Evolutionary conservation across 2,888 invertebrate genomes (phyloP).

Genomic region (Graphium colonna): DNA sequence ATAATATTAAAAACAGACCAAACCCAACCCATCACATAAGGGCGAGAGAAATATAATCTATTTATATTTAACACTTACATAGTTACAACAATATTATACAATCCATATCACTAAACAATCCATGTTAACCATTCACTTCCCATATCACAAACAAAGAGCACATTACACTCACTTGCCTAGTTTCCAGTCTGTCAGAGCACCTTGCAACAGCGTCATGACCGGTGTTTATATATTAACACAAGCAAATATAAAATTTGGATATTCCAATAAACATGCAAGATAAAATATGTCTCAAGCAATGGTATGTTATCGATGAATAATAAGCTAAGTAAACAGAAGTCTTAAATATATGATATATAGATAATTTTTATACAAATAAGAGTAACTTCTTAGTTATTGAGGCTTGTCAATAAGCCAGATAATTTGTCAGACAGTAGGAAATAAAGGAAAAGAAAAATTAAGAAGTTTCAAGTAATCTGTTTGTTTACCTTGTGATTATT

Average conservation of each 20-base stretch:
- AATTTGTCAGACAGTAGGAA: too few species aligned
- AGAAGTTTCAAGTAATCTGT: too few species aligned
- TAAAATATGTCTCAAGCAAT: too few species aligned
- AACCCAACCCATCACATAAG: slow-evolving; percentile 48
- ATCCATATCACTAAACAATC: slow-evolving; percentile 53
- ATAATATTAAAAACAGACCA: slow-evolving; percentile 74
- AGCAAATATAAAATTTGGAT: too few species aligned
- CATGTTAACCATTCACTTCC: slow-evolving; percentile 42
- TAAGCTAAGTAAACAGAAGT: too few species aligned
- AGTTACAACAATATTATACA: slow-evolving; percentile 54
- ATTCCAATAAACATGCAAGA: too few species aligned
- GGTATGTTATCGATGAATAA: too few species aligned
- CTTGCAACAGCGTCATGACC: slow-evolving; percentile 18
- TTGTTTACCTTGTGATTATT: not conserved
- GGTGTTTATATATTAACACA: slow-evolving; percentile 13
- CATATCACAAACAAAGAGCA: slow-evolving; percentile 71
- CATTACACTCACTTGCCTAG: slow-evolving; percentile 42
- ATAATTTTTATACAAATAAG: too few species aligned
- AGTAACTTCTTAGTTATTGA: too few species aligned
- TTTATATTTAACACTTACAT: slow-evolving; percentile 71
- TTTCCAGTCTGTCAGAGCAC: slow-evolving; percentile 27
- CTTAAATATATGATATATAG: too few species aligned
- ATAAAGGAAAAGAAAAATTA: too few species aligned
- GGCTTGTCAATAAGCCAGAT: too few species aligned
- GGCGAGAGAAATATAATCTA: slow-evolving; percentile 58